phyloP scores from a whole-genome alignment of 1,140 invertebrate species.

The Ceratina australensis region DNA sequence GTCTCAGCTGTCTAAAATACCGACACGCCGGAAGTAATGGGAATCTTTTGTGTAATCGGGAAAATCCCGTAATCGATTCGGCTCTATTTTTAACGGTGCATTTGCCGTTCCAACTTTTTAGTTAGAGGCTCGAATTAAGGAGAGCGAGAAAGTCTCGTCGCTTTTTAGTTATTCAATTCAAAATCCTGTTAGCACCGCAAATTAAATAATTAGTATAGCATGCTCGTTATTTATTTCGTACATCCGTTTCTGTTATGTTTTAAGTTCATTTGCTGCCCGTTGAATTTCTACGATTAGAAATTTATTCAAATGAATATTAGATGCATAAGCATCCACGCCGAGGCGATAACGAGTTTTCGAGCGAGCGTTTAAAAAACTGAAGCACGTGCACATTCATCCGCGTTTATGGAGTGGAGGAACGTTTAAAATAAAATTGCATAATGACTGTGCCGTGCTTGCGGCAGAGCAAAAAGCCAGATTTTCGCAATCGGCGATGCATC shows the following conservation, averaged over 20 bases:
- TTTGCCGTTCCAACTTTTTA: background rate
- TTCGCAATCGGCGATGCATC: constrained; percentile 1
- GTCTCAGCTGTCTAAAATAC: constrained; percentile 12
- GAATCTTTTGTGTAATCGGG: constrained; percentile 14
- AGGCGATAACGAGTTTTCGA: too few relatives aligned
- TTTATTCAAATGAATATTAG: too few relatives aligned
- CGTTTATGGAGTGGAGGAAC: too few relatives aligned
- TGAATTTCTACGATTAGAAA: too few relatives aligned
- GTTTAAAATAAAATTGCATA: background rate
- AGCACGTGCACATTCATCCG: too few relatives aligned
- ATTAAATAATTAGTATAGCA: too few relatives aligned
- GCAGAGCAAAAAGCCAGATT: background rate
- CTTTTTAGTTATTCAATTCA: background rate
- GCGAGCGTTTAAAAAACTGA: too few relatives aligned
- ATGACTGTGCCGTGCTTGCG: background rate
- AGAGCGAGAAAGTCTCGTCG: background rate
- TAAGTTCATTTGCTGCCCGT: too few relatives aligned
- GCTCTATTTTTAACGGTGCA: background rate
- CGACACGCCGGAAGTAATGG: background rate
- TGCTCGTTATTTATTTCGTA: too few relatives aligned
- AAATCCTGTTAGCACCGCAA: too few relatives aligned
- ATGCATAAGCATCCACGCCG: too few relatives aligned
- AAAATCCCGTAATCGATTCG: background rate
- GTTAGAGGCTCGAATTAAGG: background rate
- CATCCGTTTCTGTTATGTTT: too few relatives aligned